Evolutionary conservation across 2,797 vertebrate species (phyloP), one percentile per base, ranked within the genome.

Genomic region (Notolabrus celidotus): DNA sequence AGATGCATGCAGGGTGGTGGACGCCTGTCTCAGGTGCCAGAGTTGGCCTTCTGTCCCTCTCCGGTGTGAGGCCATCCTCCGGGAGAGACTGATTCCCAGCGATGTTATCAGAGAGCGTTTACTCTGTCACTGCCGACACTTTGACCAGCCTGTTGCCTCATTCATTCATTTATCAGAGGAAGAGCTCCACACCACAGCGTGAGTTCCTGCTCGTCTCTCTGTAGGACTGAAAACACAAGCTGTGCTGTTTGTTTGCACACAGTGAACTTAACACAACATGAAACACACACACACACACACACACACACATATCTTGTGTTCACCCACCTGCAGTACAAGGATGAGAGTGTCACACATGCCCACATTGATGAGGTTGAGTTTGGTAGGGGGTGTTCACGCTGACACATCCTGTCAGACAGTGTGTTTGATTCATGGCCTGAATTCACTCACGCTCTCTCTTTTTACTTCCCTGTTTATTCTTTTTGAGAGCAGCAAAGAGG

Each of bases 131-230:
- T 23, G 53, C 22, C 0, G 11, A 65, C 67, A 45, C 79, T 20
- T 38, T 4, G n/a, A 49, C 49, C 2, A 5, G 20, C 22, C 9
- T 41, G 15, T 53, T 10, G 39, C 4, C 71, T 85, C 74, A 56
- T 86, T 89, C 20, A 90, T 89, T 88, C 82, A 90, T 91, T 89
- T 38, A 91, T 88, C 82, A 83, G 43, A 47, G 15, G 41, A 52
- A 49, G 64, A 47, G 56, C 62, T 45, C 62, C 45, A 62, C 51
- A 62, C 57, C 51, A 15, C 34, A 70, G 81, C 78, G 83, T 57
- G 33, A 71, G 59, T 80, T 86, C 74, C 43, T 34, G 0, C 65
- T 54, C 33, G 0, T 34, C 36, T 63, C 25, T 59, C 34, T 49
- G 19, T 20, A 29, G 41, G 67, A 45, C 10, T 4, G 19, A n/a